Conservation (phyloP, 1,140 invertebrate genomes). For the Macrosteles quadrilineatus region DNA sequence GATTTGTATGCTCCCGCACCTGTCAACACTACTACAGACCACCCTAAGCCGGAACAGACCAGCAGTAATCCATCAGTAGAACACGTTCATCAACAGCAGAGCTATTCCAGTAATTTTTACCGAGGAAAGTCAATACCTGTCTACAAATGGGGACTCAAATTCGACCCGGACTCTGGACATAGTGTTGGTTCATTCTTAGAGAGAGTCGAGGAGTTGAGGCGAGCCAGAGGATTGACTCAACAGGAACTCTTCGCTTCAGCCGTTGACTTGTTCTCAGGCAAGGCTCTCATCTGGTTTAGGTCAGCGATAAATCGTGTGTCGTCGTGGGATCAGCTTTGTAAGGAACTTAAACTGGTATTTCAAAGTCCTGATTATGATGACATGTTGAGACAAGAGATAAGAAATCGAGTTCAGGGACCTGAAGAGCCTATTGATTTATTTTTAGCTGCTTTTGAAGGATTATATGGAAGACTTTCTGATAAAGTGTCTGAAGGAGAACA, state of each 20-base stretch:
- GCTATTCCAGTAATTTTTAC: no score
- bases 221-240: background rate
- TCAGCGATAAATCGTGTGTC: background rate
- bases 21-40: no score
- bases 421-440: background rate
- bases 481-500: background rate
- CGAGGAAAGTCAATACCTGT: background rate
- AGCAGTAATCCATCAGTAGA: no score
- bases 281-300: background rate
- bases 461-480: background rate
- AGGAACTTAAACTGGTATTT: background rate
- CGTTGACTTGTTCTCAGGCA: slow-evolving; percentile 5
- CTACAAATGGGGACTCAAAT: slow-evolving; percentile 29
- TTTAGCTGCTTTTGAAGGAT: background rate
- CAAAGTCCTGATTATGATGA: background rate
- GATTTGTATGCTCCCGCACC: no score
- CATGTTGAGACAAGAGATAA: background rate
- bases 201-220: background rate
- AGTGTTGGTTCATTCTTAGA: background rate
- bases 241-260: slow-evolving; percentile 4
- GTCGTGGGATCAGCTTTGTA: background rate
- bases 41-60: no score
- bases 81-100: no score
- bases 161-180: background rate
- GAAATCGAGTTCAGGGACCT: background rate